Evolutionary conservation across 2,113 vertebrate species (phyloP).

Genomic region (Ceuthmochares aereus): DNA sequence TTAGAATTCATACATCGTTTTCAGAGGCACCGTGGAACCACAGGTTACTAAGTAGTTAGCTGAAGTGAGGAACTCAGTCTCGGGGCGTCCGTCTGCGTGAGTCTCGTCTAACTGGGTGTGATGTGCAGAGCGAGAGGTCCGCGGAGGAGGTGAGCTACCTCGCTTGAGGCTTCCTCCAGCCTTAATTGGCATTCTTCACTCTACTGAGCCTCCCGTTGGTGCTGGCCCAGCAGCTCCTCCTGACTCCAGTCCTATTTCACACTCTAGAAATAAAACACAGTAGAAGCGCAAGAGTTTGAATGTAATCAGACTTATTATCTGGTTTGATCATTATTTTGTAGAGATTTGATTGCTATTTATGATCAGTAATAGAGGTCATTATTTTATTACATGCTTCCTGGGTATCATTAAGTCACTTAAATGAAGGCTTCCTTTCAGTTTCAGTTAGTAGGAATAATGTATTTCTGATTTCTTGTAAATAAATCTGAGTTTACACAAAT

Average conservation of each 20-base stretch:
- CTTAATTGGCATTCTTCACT: constrained; percentile 46
- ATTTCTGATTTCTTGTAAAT: constrained; percentile 77
- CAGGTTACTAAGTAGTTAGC: not conserved
- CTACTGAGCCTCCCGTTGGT: not conserved
- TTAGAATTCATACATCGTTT: not conserved
- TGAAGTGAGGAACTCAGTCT: not conserved
- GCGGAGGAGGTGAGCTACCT: constrained; percentile 8
- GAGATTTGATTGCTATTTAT: constrained; percentile 78
- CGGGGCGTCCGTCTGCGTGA: not conserved
- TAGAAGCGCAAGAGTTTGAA: constrained; percentile 67
- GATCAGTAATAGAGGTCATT: constrained; percentile 78
- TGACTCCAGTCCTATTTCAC: constrained; percentile 69
- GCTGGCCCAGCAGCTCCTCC: constrained; percentile 54
- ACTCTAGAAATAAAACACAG: constrained; percentile 72
- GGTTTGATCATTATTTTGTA: constrained; percentile 79
- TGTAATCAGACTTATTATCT: constrained; percentile 81
- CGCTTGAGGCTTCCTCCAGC: constrained; percentile 33
- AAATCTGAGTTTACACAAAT: constrained; percentile 63
- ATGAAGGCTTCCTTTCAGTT: constrained; percentile 72
- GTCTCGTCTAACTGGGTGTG: not conserved
- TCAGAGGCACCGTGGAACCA: not conserved
- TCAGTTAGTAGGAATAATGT: constrained; percentile 73
- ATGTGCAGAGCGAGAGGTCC: not conserved
- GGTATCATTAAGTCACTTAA: constrained; percentile 78
- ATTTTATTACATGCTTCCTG: constrained; percentile 76